Conservation (phyloP, 2,113 vertebrate species). For the Ailurus styani region DNA sequence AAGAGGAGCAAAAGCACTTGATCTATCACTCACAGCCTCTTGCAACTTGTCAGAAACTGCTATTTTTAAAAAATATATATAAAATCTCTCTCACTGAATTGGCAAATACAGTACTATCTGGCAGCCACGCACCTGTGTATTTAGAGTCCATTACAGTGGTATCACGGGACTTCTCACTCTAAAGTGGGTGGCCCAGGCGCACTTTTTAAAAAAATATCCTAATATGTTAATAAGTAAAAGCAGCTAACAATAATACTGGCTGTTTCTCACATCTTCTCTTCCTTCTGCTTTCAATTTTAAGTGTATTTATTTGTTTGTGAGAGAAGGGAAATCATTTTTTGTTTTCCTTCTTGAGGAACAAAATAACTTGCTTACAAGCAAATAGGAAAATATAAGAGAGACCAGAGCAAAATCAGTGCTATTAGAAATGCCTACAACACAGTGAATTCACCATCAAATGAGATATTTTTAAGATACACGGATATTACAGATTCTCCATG, state of each 20-base stretch:
- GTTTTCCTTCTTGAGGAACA: neutral
- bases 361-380: conserved; percentile 2
- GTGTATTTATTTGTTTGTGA: neutral
- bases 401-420: neutral
- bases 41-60: conserved; percentile 9
- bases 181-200: neutral
- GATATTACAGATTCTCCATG: neutral
- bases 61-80: neutral
- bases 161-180: neutral
- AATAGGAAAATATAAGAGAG: neutral
- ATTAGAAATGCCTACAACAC: neutral
- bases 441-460: neutral
- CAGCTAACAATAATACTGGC: neutral
- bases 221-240: neutral
- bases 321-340: neutral
- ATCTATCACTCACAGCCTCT: neutral
- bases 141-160: neutral
- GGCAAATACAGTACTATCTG: neutral
- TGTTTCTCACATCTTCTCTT: neutral
- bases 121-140: neutral
- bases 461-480: neutral
- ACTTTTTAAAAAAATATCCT: neutral
- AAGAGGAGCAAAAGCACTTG: conserved; percentile 22
- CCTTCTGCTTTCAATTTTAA: neutral
- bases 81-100: neutral